These are phyloP conservation scores for Polyommatus iphigenia DNA, from an alignment of 2,888 invertebrate species.

Conservation along the genomic window DNA sequence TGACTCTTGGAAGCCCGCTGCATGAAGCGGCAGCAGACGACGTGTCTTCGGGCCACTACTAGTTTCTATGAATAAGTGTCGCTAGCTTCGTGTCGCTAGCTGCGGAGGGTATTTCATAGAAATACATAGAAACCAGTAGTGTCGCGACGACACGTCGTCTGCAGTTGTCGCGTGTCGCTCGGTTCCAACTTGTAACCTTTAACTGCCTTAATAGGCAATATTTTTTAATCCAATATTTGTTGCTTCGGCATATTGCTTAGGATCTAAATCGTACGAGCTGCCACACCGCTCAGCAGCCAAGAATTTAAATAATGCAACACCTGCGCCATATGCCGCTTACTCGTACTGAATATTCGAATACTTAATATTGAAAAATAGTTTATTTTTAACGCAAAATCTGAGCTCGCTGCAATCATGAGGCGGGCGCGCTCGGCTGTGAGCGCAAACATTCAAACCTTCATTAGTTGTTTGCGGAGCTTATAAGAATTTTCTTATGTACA, in stretches of 20 bases:
- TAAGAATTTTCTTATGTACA: constrained; percentile 58
- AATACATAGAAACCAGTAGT: too few species aligned
- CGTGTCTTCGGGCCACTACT: too few species aligned
- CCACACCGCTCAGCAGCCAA: constrained; percentile 6
- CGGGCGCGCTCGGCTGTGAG: constrained; percentile 55
- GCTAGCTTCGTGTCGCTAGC: too few species aligned
- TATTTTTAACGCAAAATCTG: constrained; percentile 44
- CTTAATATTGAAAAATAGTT: constrained; percentile 18
- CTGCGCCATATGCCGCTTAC: neutral
- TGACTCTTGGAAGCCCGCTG: too few species aligned
- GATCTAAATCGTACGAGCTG: neutral
- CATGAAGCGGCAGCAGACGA: too few species aligned
- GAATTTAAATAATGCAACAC: constrained; percentile 16
- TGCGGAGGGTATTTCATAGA: too few species aligned
- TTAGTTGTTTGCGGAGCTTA: constrained; percentile 70
- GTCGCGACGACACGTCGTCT: too few species aligned
- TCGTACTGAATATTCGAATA: constrained; percentile 6
- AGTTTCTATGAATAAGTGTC: too few species aligned
- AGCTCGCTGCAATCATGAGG: constrained; percentile 41
- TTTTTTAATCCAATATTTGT: neutral
- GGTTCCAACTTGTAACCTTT: too few species aligned
- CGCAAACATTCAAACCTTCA: constrained; percentile 70
- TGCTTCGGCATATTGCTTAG: neutral
- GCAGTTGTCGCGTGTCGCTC: too few species aligned
- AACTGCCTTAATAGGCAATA: neutral